Percentiles rank a stretch among this genome's conserved stretches.
Conservation (phyloP, 2,797 vertebrate species). For the Coilia nasus region DNA sequence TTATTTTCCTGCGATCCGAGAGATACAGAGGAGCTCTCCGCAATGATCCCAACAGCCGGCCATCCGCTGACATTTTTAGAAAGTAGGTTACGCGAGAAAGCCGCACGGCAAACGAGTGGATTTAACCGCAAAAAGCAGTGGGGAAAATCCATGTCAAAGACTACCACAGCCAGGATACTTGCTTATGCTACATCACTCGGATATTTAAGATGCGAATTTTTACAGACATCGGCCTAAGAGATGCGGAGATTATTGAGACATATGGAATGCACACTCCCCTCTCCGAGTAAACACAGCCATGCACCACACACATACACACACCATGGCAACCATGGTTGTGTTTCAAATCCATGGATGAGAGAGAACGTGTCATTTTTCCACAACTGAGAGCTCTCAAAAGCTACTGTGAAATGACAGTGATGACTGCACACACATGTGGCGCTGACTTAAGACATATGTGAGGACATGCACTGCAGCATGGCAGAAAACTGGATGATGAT, state of each 20-base stretch:
- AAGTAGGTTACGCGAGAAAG: conserved; percentile 61
- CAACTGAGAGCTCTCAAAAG: background rate
- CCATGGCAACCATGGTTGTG: background rate
- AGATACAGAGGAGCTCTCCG: conserved; percentile 27
- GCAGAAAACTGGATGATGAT: conserved; percentile 42
- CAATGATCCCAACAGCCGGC: conserved; percentile 26
- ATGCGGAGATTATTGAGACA: conserved; percentile 19
- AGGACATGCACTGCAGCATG: conserved; percentile 49
- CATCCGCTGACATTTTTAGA: conserved; percentile 37
- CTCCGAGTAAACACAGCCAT: conserved; percentile 27
- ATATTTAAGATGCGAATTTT: conserved; percentile 47
- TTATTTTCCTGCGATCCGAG: conserved; percentile 33
- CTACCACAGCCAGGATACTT: conserved; percentile 46
- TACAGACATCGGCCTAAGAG: conserved; percentile 39
- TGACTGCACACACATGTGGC: conserved; percentile 49
- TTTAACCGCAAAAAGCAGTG: conserved; percentile 17
- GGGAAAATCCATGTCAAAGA: background rate
- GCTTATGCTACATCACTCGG: conserved; percentile 42
- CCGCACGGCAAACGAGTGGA: conserved; percentile 15
- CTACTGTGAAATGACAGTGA: conserved; percentile 42
- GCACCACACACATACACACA: conserved; percentile 16
- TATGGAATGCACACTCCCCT: background rate
- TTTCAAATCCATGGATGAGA: conserved; percentile 35
- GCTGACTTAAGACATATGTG: conserved; percentile 41
- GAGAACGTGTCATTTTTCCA: background rate